Base-by-base conservation (phyloP, 2,113 vertebrate genomes). In the Rynchops niger region DNA sequence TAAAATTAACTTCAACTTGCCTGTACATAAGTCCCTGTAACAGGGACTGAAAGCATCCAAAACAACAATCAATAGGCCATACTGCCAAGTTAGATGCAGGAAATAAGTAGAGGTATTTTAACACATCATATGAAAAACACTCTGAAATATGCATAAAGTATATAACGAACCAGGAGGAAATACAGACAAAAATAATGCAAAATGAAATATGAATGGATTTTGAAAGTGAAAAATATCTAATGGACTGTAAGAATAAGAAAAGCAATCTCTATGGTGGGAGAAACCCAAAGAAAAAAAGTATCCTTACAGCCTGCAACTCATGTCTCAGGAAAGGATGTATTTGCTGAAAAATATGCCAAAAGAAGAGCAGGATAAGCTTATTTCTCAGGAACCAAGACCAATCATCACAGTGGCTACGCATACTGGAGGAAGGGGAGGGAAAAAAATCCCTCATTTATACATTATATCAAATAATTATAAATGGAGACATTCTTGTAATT, bases 91-190 rank as follows among this genome's bases (percentile, higher is more conserved):
- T 42, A 38, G 40, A 38, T 34, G 29, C 9, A 82, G 70, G 42
- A 85, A 91, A 82, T 70, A 74, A 85, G 25, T 3, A 70, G 50
- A 84, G 32, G 30, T 74, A 63, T 88, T 95, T 94, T 82, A 61
- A 72, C 23, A 29, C 52, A 82, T 29, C 55, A 16, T 18, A 79
- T 59, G 45, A 87, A 94, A 89, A 93, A 38, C 65, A 89, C 36
- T n/a, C 38, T 82, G 74, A 94, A 94, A 95, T 82, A 90, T 43
- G 49, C 73, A 94, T 74, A 76, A 91, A 88, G 67, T 38, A 27
- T 79, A 42, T n/a, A 61, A 61, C 4, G 11, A 94, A 71, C 29
- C 23, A 67, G 56, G 23, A 92, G 66, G 65, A 91, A 95, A 87
- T 22, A 47, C 6, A 95, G 81, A 69, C 38, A 50, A 76, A 89